Conservation (phyloP, 30 jellyfish, hydroid and myxozoan genomes). For the Rhopilema esculentum region DNA sequence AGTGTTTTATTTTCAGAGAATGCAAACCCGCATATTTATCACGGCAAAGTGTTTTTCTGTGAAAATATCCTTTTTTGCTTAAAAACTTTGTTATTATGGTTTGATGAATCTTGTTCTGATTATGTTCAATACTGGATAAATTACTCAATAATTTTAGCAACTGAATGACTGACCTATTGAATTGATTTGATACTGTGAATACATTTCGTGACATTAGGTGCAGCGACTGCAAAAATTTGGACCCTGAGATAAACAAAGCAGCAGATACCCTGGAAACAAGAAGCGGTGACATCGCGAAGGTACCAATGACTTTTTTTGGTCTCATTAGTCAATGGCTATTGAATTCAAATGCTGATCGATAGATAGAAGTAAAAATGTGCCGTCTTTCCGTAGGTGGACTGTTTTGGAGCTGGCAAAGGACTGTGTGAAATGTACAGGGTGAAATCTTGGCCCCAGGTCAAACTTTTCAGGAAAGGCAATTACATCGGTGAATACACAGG, state of each 20-base stretch:
- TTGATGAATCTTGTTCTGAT: too few species aligned
- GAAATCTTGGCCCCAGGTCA: conserved; percentile 96
- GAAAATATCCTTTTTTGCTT: too few species aligned
- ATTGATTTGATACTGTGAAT: too few species aligned
- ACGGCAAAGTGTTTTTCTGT: too few species aligned
- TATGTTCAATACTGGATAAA: too few species aligned
- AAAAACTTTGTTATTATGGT: too few species aligned
- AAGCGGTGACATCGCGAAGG: conserved; percentile 91
- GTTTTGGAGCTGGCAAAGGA: conserved; percentile 96
- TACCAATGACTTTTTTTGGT: not conserved
- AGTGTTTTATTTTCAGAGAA: too few species aligned
- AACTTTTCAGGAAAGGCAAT: conserved; percentile 83
- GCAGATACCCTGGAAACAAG: conserved; percentile 80
- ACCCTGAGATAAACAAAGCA: conserved; percentile 91
- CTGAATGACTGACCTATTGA: too few species aligned
- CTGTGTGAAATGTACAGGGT: conserved; percentile 95
- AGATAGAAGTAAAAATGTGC: not conserved
- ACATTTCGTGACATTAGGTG: conserved; percentile 61
- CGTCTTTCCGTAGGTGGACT: conserved; percentile 75
- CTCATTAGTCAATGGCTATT: not conserved
- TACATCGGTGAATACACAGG: conserved; percentile 94
- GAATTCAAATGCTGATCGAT: not conserved
- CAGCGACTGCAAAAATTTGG: conserved; percentile 91
- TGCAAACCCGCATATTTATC: too few species aligned
- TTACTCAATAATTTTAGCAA: too few species aligned